Evolutionary conservation across 2,797 vertebrate genomes (phyloP).

Genomic region (Gymnothorax javanicus): DNA sequence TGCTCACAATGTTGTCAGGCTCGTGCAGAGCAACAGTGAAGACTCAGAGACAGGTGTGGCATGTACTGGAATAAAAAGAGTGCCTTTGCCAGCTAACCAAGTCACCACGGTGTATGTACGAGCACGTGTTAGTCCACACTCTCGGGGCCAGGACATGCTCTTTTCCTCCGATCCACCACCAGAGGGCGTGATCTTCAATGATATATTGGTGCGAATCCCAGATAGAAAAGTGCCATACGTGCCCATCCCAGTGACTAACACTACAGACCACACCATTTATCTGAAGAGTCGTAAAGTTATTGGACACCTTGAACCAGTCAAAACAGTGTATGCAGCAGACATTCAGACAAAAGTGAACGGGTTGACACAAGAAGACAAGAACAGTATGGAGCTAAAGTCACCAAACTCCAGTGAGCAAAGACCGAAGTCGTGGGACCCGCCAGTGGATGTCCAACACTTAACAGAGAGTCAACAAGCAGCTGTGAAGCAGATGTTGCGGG

Average conservation of each 20-base stretch:
- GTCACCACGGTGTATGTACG: neutral
- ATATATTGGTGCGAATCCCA: neutral
- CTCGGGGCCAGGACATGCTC: neutral
- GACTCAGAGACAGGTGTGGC: neutral
- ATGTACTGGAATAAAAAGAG: neutral
- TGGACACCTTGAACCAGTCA: neutral
- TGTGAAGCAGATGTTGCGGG: too few relatives aligned
- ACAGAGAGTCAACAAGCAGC: too few relatives aligned
- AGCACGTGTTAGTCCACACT: neutral
- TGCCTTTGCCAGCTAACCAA: neutral
- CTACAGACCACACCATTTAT: neutral
- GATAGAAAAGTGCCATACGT: neutral
- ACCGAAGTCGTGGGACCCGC: conserved; percentile 4
- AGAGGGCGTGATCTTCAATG: conserved; percentile 3
- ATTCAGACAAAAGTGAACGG: neutral
- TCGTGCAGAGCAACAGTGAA: neutral
- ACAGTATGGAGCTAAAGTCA: neutral
- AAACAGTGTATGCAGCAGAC: neutral
- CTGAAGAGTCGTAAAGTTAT: neutral
- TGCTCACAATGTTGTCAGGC: conserved; percentile 14
- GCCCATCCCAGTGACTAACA: conserved; percentile 11
- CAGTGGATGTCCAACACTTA: too few relatives aligned
- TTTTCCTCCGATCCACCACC: neutral
- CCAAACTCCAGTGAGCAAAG: too few relatives aligned
- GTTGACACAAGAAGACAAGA: too few relatives aligned